phyloP scores from a whole-genome alignment of 1,140 invertebrate species.

The Mamestra configurata region DNA sequence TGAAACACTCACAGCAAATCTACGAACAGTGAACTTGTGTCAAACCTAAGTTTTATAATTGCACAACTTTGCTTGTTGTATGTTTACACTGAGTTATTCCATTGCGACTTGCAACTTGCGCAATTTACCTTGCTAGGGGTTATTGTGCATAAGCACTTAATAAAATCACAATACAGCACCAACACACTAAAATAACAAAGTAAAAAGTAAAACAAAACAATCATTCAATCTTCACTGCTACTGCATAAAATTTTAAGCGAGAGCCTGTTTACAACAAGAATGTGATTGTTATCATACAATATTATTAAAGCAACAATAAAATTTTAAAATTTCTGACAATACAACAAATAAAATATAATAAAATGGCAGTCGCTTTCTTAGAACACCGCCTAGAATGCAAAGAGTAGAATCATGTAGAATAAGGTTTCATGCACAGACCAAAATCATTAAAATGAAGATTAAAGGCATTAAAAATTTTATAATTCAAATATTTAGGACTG shows the following conservation, averaged over 20 bases:
- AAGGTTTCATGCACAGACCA: not conserved
- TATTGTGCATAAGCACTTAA: not conserved
- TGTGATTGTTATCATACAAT: not conserved
- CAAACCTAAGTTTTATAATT: too few species aligned
- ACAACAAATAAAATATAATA: not conserved
- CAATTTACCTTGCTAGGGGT: not conserved
- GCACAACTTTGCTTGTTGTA: too few species aligned
- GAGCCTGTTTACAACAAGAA: not conserved
- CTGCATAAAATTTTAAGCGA: not conserved
- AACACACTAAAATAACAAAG: not conserved
- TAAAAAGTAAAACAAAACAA: constrained; percentile 8
- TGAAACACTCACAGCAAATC: too few species aligned
- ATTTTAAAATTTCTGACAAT: constrained; percentile 6
- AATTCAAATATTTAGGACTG: not conserved
- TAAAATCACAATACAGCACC: constrained; percentile 14
- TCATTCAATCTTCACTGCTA: not conserved
- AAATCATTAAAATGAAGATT: not conserved
- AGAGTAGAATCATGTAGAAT: not conserved
- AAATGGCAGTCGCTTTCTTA: not conserved
- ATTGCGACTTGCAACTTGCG: too few species aligned
- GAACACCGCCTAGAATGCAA: not conserved
- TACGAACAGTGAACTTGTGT: too few species aligned
- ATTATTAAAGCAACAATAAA: not conserved
- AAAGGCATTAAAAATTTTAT: too few species aligned
- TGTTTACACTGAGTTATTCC: too few species aligned